Percentiles rank a stretch among this genome's conserved stretches.
These are phyloP conservation scores for Trichopria drosophilae DNA, from an alignment of 2,888 invertebrate species.

Conservation along the genomic window DNA sequence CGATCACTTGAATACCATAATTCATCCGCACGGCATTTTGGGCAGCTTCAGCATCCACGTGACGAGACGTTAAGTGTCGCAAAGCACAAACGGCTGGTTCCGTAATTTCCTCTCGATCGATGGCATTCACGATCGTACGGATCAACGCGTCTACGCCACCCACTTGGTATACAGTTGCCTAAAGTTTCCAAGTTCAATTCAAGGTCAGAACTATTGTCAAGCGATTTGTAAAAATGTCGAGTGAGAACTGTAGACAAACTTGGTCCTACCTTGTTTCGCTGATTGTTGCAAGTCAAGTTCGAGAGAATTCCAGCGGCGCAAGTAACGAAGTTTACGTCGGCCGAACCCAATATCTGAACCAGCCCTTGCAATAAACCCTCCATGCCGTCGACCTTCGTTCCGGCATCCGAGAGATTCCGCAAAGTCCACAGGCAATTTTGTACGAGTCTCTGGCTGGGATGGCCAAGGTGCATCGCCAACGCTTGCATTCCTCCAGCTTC, in stretches of 20 bases:
- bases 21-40: constrained; percentile 94
- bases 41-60: constrained; percentile 94
- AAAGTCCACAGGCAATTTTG: constrained; percentile 98
- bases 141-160: constrained; percentile 97
- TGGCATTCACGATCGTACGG: constrained; percentile 89
- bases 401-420: constrained; percentile 97
- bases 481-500: constrained; percentile 99
- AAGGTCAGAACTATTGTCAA: constrained; percentile 4
- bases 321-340: constrained; percentile 95
- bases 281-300: constrained; percentile 99
- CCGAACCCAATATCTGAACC: constrained; percentile 87
- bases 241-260: not conserved
- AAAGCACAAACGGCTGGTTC: constrained; percentile 99
- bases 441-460: constrained; percentile 89
- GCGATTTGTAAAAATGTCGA: not conserved
- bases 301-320: constrained; percentile 98
- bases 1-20: constrained; percentile 90
- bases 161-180: constrained; percentile 84
- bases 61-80: constrained; percentile 94
- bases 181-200: constrained; percentile 3
- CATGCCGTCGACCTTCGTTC: constrained; percentile 92
- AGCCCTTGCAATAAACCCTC: constrained; percentile 84
- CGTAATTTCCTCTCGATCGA: constrained; percentile 97
- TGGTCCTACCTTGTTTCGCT: constrained; percentile 86
- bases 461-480: constrained; percentile 91